phyloP scores from a whole-genome alignment of 2,888 invertebrate species.

The Luffia ferchaultella region DNA sequence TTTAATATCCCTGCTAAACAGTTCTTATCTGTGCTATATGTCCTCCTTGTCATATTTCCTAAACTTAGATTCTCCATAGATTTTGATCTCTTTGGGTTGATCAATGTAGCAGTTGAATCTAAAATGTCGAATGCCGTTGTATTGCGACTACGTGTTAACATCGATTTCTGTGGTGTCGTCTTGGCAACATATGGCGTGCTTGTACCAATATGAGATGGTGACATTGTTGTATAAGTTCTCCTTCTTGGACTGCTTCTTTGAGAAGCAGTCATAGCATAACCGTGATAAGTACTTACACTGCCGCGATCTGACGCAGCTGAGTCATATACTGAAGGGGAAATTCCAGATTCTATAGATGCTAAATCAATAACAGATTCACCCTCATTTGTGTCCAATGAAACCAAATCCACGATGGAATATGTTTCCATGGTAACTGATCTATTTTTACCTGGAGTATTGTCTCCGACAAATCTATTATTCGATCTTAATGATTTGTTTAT shows the following conservation, averaged over 20 bases:
- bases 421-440: conserved; percentile 25
- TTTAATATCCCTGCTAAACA: not conserved
- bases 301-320: conserved; percentile 26
- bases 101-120: not conserved
- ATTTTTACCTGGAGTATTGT: not conserved
- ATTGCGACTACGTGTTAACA: not conserved
- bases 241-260: not conserved
- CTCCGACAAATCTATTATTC: conserved; percentile 21
- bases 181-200: not conserved
- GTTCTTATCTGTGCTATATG: not conserved
- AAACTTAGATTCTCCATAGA: not conserved
- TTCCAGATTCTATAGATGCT: conserved; percentile 15
- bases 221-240: not conserved
- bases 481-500: conserved; percentile 18
- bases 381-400: conserved; percentile 34
- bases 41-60: not conserved
- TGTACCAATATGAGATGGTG: not conserved
- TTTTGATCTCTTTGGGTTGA: not conserved
- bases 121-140: not conserved
- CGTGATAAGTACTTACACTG: conserved; percentile 11
- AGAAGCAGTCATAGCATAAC: not conserved
- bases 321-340: conserved; percentile 29
- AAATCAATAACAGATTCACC: not conserved
- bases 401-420: conserved; percentile 47
- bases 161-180: not conserved